phyloP scores from a whole-genome alignment of 2,797 vertebrate genomes.

The Lophius americanus region DNA sequence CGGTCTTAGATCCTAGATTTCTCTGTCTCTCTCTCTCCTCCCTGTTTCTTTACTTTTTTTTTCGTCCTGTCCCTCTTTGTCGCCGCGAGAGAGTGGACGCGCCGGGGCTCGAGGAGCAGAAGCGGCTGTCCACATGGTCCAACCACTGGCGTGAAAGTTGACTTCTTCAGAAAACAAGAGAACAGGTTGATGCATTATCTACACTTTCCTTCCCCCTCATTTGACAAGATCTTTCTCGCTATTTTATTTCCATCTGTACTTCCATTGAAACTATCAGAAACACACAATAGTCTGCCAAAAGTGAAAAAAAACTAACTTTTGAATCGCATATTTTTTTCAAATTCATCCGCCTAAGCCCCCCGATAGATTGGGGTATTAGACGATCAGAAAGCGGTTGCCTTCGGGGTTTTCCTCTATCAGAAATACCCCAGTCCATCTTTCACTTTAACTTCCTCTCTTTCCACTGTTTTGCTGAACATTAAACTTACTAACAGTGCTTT shows the following conservation, averaged over 20 bases:
- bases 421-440: conserved; percentile 29
- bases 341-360: conserved; percentile 27
- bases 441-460: conserved; percentile 26
- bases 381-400: conserved; percentile 8
- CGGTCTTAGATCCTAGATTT: conserved; percentile 74
- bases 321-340: conserved; percentile 44
- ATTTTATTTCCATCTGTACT: conserved; percentile 28
- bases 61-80: conserved; percentile 70
- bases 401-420: conserved; percentile 5
- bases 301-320: conserved; percentile 26
- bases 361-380: conserved; percentile 1
- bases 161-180: conserved; percentile 85
- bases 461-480: conserved; percentile 8
- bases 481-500: conserved; percentile 28
- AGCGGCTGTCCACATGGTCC: conserved; percentile 86
- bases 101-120: conserved; percentile 82
- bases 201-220: conserved; percentile 45
- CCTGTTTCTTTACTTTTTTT: conserved; percentile 50
- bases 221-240: conserved; percentile 12
- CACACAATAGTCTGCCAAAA: conserved; percentile 11
- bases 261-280: conserved; percentile 48
- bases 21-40: conserved; percentile 60
- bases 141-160: conserved; percentile 86
- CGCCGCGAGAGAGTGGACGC: conserved; percentile 77
- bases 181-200: conserved; percentile 85